These are phyloP conservation scores for Pogonognathellus flavescens DNA, from an alignment of 1,140 invertebrate genomes.

Conservation along the genomic window DNA sequence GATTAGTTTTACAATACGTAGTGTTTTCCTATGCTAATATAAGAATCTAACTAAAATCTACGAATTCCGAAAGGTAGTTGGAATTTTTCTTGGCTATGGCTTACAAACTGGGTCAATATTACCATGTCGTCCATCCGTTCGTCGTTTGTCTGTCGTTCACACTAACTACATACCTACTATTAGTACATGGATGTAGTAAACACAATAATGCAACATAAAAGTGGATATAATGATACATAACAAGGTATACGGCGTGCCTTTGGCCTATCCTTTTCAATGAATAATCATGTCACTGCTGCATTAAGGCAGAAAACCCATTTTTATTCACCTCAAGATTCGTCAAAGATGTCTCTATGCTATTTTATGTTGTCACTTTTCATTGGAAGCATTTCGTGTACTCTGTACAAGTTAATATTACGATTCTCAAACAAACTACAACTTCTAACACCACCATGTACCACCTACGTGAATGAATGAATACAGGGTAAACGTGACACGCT, in stretches of 20 bases:
- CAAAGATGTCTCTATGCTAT: constrained; percentile 23
- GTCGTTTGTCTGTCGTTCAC: neutral
- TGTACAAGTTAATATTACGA: too few relatives aligned
- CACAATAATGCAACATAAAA: constrained; percentile 22
- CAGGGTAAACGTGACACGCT: constrained; percentile 34
- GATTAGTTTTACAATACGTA: too few relatives aligned
- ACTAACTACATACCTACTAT: too few relatives aligned
- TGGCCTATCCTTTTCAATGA: constrained; percentile 41
- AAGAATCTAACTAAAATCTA: constrained; percentile 17
- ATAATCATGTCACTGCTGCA: constrained; percentile 46
- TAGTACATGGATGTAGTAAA: neutral
- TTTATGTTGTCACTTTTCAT: constrained; percentile 18
- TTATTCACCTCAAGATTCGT: constrained; percentile 45
- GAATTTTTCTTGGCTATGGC: constrained; percentile 12
- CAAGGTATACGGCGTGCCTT: neutral
- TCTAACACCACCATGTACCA: neutral
- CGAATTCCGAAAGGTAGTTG: constrained; percentile 31
- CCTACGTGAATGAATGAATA: constrained; percentile 1
- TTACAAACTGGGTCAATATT: constrained; percentile 47
- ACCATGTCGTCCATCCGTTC: constrained; percentile 31
- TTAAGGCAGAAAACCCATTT: constrained; percentile 50
- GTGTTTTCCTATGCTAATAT: too few relatives aligned
- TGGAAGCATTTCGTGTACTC: neutral
- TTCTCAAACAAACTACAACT: neutral
- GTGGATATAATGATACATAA: neutral